These are phyloP conservation scores for Calidris pugnax DNA, from an alignment of 2,113 vertebrate genomes.

Conservation along the genomic window DNA sequence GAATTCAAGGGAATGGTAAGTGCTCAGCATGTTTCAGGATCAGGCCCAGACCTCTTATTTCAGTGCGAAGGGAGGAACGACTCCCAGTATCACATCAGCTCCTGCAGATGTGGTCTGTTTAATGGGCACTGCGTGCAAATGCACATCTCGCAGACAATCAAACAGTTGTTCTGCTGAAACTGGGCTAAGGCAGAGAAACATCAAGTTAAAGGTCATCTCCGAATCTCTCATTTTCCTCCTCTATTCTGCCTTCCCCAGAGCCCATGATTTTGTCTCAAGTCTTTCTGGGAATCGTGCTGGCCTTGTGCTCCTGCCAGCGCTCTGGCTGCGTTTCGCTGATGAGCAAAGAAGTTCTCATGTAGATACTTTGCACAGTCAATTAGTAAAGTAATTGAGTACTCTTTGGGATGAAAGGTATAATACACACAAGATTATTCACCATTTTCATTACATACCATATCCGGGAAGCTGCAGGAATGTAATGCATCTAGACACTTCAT, in stretches of 20 bases:
- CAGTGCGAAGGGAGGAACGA: background rate
- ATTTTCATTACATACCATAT: slow-evolving; percentile 58
- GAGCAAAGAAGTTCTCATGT: slow-evolving; percentile 22
- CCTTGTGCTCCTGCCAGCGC: background rate
- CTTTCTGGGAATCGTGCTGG: background rate
- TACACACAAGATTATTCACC: slow-evolving; percentile 41
- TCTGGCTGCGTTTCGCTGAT: background rate
- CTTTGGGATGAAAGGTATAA: slow-evolving; percentile 59
- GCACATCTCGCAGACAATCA: background rate
- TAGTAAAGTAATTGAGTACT: slow-evolving; percentile 62
- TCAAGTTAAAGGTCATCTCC: slow-evolving; percentile 12
- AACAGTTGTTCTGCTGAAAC: background rate
- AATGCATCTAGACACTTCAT: slow-evolving; percentile 12
- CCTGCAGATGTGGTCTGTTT: background rate
- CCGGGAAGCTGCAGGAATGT: slow-evolving; percentile 51
- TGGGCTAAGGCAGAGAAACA: background rate
- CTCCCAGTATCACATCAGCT: background rate
- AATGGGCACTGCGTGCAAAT: background rate
- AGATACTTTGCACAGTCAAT: slow-evolving; percentile 47
- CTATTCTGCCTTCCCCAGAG: background rate
- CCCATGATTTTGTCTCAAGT: background rate
- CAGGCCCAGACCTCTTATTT: background rate
- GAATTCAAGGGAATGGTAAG: background rate
- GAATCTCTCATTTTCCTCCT: background rate
- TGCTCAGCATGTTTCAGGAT: background rate